Percentiles rank a stretch among this genome's conserved stretches.
phyloP scores from a whole-genome alignment of 35 echinoderm and acorn worm genomes.

The Diadema setosum region DNA sequence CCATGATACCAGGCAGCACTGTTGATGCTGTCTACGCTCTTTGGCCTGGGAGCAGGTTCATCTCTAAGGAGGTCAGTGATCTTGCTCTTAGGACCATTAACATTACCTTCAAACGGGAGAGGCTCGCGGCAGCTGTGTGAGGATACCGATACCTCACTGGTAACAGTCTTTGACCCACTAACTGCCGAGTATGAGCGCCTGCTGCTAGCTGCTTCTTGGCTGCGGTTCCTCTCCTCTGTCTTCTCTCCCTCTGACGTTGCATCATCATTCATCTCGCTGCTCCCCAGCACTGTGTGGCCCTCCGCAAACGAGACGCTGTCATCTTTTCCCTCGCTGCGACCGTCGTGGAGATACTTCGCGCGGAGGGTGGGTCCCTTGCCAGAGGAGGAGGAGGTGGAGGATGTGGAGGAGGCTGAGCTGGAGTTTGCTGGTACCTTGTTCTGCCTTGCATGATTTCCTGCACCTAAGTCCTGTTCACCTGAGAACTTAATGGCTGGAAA shows the following conservation, averaged over 20 bases:
- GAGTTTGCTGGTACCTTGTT: neutral
- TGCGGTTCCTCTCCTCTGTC: neutral
- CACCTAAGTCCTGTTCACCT: neutral
- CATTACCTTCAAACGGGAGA: slow-evolving; percentile 19
- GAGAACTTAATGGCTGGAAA: neutral
- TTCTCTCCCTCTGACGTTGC: neutral
- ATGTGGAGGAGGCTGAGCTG: neutral
- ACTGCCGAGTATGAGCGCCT: neutral
- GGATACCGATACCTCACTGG: slow-evolving; percentile 49
- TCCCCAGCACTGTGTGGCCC: neutral
- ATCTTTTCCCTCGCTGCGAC: neutral
- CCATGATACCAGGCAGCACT: slow-evolving; percentile 81
- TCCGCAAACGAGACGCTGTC: neutral
- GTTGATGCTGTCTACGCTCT: slow-evolving; percentile 1
- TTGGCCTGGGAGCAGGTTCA: slow-evolving; percentile 45
- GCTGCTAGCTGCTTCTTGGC: neutral
- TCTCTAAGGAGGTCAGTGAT: slow-evolving; percentile 62
- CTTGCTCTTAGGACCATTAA: slow-evolving; percentile 80
- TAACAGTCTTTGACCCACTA: neutral
- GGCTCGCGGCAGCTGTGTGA: slow-evolving; percentile 58
- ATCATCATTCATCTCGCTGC: neutral
- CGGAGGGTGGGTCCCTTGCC: neutral
- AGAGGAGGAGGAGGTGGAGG: neutral
- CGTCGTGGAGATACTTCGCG: neutral
- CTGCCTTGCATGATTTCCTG: neutral